A percentile compares a stretch with the other conserved stretches of the same genome.
These are phyloP conservation scores for Porites divaricata DNA, from an alignment of 92 coral and sea anemone genomes.

Conservation along the genomic window DNA sequence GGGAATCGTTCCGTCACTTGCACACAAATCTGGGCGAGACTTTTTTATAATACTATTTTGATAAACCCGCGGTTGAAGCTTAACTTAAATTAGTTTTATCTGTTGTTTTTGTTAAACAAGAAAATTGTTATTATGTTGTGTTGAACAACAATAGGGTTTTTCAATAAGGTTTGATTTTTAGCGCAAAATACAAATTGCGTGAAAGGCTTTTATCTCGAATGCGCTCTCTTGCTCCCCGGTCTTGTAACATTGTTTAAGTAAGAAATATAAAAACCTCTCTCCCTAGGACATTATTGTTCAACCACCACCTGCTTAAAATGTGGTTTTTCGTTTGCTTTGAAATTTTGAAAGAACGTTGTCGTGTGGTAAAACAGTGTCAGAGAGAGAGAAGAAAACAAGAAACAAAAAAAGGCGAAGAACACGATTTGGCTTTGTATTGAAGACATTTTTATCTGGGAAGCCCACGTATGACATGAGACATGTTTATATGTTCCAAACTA, in stretches of 20 bases:
- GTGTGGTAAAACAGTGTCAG: background rate
- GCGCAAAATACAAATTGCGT: background rate
- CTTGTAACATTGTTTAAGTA: background rate
- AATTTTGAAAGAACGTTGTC: no score
- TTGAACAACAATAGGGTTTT: background rate
- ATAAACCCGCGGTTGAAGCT: constrained; percentile 7
- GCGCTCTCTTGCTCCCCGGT: background rate
- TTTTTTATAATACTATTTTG: constrained; percentile 6
- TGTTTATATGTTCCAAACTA: background rate
- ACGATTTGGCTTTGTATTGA: background rate
- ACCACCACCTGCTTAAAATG: background rate
- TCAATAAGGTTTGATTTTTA: no score
- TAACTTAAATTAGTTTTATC: constrained; percentile 11
- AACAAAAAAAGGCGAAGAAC: background rate
- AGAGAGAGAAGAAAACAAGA: background rate
- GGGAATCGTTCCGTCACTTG: constrained; percentile 1
- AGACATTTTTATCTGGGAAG: no score
- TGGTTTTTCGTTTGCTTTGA: background rate
- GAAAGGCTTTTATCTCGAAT: background rate
- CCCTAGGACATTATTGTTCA: background rate
- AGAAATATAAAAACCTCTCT: background rate
- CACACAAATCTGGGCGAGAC: background rate
- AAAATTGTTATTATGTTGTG: constrained; percentile 1
- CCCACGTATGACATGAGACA: background rate
- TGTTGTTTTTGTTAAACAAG: constrained; percentile 18